Evolutionary conservation across 1,140 invertebrate genomes (phyloP).

Genomic region (Drosophila orosa): DNA sequence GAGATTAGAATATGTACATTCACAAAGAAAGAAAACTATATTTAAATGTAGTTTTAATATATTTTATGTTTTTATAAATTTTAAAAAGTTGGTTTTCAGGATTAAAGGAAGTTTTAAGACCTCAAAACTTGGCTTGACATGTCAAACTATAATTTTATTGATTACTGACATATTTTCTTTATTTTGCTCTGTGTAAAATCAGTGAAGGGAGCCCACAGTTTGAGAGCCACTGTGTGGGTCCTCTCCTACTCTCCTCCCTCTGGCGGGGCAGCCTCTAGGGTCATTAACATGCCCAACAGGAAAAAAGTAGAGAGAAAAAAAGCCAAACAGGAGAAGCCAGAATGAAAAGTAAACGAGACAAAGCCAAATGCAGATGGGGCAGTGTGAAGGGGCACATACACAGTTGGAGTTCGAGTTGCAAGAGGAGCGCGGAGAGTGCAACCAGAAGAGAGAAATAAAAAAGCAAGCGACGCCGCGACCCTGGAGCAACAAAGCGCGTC

Average conservation of each 20-base stretch:
- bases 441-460: slow-evolving; percentile 41
- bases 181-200: slow-evolving; percentile 17
- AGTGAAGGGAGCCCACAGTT: slow-evolving; percentile 53
- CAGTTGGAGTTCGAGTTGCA: slow-evolving; percentile 19
- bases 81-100: too few relatives aligned
- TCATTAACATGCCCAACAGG: slow-evolving; percentile 74
- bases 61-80: too few relatives aligned
- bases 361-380: slow-evolving; percentile 54
- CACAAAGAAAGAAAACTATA: too few relatives aligned
- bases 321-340: slow-evolving; percentile 40
- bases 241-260: neutral
- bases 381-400: slow-evolving; percentile 6
- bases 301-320: slow-evolving; percentile 32
- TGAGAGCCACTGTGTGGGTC: slow-evolving; percentile 48
- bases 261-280: slow-evolving; percentile 72
- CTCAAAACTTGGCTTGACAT: too few relatives aligned
- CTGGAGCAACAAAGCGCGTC: slow-evolving; percentile 62
- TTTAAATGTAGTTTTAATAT: too few relatives aligned
- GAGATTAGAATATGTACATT: too few relatives aligned
- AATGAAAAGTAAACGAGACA: slow-evolving; percentile 64
- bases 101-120: too few relatives aligned
- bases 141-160: too few relatives aligned
- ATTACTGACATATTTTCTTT: neutral
- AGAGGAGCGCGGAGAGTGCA: slow-evolving; percentile 25
- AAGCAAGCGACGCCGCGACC: slow-evolving; percentile 55